Evolutionary conservation across 2,113 vertebrate species (phyloP).

Genomic region (Gymnarchus niloticus): DNA sequence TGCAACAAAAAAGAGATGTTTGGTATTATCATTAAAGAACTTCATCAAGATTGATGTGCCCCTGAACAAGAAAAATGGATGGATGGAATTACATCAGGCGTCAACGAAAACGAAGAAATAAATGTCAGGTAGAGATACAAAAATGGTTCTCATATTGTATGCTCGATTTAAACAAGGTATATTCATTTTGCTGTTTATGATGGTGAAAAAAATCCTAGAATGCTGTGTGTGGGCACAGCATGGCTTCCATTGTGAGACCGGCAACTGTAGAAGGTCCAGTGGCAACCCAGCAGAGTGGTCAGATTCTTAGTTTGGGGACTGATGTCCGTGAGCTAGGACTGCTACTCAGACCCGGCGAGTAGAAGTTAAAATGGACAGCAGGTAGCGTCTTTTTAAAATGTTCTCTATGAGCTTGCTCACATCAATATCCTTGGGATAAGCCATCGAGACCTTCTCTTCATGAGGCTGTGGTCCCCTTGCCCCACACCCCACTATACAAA

Average conservation of each 20-base stretch:
- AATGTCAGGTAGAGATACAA: not conserved
- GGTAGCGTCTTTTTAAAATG: no score
- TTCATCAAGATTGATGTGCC: not conserved
- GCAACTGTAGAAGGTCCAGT: not conserved
- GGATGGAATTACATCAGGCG: no score
- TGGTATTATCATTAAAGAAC: not conserved
- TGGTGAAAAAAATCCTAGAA: not conserved
- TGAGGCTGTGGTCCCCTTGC: no score
- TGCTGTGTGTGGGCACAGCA: not conserved
- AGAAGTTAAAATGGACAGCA: no score
- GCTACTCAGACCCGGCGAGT: no score
- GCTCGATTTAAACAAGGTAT: not conserved
- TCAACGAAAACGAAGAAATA: not conserved
- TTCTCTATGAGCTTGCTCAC: no score
- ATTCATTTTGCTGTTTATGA: not conserved
- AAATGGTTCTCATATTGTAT: constrained; percentile 6
- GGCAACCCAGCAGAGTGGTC: not conserved
- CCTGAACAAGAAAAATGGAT: no score
- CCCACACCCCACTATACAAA: not conserved
- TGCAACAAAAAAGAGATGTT: not conserved
- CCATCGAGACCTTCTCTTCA: no score
- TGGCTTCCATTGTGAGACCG: not conserved
- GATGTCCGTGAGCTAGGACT: not conserved
- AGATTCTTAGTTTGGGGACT: not conserved
- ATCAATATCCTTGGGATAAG: no score